Evolutionary conservation across 1,140 invertebrate species (phyloP), one percentile per base, ranked within the genome.

Genomic region (Lordiphosa stackelbergi): DNA sequence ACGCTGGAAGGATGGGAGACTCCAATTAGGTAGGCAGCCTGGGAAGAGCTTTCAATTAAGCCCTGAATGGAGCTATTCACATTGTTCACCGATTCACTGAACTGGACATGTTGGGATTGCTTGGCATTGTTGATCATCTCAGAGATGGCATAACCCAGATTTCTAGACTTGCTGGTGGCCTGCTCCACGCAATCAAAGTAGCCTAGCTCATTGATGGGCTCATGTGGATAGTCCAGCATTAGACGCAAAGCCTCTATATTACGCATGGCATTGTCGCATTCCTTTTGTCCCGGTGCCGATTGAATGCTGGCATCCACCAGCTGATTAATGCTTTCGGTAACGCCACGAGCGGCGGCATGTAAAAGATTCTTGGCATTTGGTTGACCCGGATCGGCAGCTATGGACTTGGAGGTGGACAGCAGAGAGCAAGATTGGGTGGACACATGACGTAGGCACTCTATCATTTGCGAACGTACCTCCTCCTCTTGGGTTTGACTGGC

Each of bases 121-220:
- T 97, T 96, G 2, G 97, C 97, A 74, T 95, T 93, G 72, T 94
- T 95, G 3, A 97, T 96, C 87, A 99, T 98, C 8, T 97, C 97
- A 0, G 95, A 96, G 92, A 98, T 96, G 34, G 95, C 95, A 65
- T 97, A 95, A 37, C 96, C 93, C 13, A 95, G 88, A 35, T 91
- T 91, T 88, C 96, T 96, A 53, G 96, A 97, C 85, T 96, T 95
- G n/a, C 96, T 95, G 72, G 98, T 97, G 5, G 98, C 95, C 10
- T 92, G 92, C 77, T 99, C 97, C 13, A 99, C 91, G 74, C 96
- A 98, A 71, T 98, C 97, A 88, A 97, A 98, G 89, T 99, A 99
- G 1, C 94, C 93, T 43, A 92, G 91, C 68, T 96, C 95, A 79
- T 92, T 97, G 52, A 98, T 90, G 0, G 97, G 96, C 86, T 98